Conservation (phyloP, 2,888 invertebrate genomes). For the Ornithoptera priamus region DNA sequence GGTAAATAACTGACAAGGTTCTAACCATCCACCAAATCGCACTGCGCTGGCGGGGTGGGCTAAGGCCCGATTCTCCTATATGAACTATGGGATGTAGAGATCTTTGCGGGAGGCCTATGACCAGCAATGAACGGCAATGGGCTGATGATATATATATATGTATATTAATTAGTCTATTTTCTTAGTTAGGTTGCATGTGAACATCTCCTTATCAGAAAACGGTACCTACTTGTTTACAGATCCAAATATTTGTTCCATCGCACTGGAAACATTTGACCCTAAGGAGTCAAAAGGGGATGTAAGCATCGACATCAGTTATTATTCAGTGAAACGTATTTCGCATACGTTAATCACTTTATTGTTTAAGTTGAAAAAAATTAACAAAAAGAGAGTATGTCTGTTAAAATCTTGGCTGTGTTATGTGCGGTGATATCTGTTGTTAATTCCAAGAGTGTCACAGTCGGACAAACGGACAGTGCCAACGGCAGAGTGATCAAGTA, state of each 20-base stretch:
- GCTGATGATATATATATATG: no score
- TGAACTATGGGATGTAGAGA: no score
- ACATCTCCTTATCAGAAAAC: background rate
- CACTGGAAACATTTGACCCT: conserved; percentile 3
- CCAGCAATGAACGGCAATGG: no score
- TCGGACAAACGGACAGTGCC: background rate
- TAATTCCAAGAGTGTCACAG: background rate
- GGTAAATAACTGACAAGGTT: no score
- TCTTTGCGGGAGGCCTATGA: no score
- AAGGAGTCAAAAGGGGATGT: no score
- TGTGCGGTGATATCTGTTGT: conserved; percentile 39
- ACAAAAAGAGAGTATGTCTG: conserved; percentile 37
- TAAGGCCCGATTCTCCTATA: no score
- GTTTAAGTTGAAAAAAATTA: no score
- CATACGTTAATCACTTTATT: background rate
- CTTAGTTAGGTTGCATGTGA: background rate
- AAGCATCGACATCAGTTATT: background rate
- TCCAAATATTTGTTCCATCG: background rate
- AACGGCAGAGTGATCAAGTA: background rate
- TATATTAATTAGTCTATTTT: no score
- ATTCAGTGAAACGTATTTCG: background rate
- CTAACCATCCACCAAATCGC: no score
- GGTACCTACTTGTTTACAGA: background rate
- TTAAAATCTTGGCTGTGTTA: conserved; percentile 44
- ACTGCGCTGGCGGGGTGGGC: no score